Evolutionary conservation across 2,797 vertebrate species (phyloP).

Genomic region (Sylvia borin): DNA sequence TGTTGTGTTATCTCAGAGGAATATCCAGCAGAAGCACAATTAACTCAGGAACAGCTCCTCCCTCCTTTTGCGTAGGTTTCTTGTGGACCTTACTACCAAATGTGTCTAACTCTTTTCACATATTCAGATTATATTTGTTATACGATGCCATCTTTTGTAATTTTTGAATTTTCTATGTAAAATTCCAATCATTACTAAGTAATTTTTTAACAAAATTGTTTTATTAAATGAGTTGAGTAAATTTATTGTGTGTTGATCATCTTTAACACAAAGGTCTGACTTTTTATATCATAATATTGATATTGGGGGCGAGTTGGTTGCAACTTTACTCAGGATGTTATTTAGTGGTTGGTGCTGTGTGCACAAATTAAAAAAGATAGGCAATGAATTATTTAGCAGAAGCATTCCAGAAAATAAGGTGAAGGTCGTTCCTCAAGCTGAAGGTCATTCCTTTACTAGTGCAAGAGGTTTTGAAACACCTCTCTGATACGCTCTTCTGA

Average conservation of each 20-base stretch:
- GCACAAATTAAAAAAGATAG: neutral
- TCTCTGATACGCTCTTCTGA: neutral
- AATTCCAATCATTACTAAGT: slow-evolving; percentile 39
- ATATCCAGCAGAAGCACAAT: neutral
- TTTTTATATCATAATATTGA: neutral
- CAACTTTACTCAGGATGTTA: neutral
- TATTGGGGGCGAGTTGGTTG: neutral
- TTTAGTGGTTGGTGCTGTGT: neutral
- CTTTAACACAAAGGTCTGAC: neutral
- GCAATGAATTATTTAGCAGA: neutral
- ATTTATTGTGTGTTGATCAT: slow-evolving; percentile 10
- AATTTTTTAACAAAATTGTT: slow-evolving; percentile 49
- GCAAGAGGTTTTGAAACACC: neutral
- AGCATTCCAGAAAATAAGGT: neutral
- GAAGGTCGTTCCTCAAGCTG: neutral
- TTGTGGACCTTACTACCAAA: neutral
- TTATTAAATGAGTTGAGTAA: slow-evolving; percentile 60
- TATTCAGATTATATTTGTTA: slow-evolving; percentile 59
- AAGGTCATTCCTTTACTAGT: neutral
- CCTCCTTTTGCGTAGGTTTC: neutral
- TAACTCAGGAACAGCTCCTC: slow-evolving; percentile 35
- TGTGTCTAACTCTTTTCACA: neutral
- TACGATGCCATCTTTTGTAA: slow-evolving; percentile 61
- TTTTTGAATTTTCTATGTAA: slow-evolving; percentile 63
- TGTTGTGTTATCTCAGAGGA: neutral